Percentiles rank a stretch among this genome's conserved stretches.
These are phyloP conservation scores for Epinotia nisella DNA, from an alignment of 2,888 invertebrate species.

Conservation along the genomic window DNA sequence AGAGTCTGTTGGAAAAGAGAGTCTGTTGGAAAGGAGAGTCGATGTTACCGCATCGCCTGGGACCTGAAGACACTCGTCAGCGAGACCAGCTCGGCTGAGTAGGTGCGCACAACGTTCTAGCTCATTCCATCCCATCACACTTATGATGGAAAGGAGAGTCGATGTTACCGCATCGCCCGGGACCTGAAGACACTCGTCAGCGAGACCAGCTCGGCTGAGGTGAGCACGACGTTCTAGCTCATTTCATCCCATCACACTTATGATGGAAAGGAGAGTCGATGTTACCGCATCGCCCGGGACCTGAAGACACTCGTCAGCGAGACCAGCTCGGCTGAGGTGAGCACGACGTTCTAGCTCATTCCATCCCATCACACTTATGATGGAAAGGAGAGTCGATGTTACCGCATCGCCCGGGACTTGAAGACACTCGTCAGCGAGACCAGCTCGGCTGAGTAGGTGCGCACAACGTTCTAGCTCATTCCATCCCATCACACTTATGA, in stretches of 20 bases:
- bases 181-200: constrained; percentile 83
- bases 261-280: too few species aligned
- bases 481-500: too few species aligned
- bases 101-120: constrained; percentile 56
- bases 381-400: constrained; percentile 86
- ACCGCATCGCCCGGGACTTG: constrained; percentile 92
- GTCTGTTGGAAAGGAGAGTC: too few species aligned
- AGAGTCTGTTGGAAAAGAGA: too few species aligned
- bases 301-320: constrained; percentile 92
- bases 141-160: constrained; percentile 57
- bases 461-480: neutral
- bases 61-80: too few species aligned
- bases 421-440: constrained; percentile 87
- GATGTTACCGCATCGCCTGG: too few species aligned
- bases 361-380: too few species aligned
- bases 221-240: constrained; percentile 85
- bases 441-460: constrained; percentile 67
- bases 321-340: constrained; percentile 61
- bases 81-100: constrained; percentile 53
- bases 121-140: neutral
- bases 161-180: constrained; percentile 94
- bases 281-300: constrained; percentile 89
- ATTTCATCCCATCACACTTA: too few species aligned
- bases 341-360: neutral
- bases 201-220: too few species aligned